Base-by-base conservation (phyloP, 2,888 invertebrate genomes). In the Sycophila texana region DNA sequence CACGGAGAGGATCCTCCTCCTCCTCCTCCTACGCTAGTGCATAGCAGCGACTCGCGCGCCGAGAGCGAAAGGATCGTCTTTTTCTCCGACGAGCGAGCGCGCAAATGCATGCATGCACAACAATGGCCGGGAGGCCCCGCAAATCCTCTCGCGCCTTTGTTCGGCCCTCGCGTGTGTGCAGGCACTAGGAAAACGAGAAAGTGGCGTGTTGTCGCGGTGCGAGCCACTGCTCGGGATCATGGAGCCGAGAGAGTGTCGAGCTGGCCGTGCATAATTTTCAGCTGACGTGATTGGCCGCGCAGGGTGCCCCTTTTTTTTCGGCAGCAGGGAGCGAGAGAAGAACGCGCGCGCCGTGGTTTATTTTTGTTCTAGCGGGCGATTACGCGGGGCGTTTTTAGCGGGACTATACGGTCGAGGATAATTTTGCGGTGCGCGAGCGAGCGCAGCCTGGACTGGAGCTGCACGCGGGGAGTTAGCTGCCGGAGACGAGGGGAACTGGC, bases 31-130 rank as follows among this genome's bases (percentile, higher is more conserved):
- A n/a, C n/a, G n/a, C n/a, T n/a, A n/a, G n/a, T n/a, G n/a, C n/a
- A n/a, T n/a, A n/a, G n/a, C n/a, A n/a, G n/a, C n/a, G n/a, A n/a
- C n/a, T n/a, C 20, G 20, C 20, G 14, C 14, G 51, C 51, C 10
- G 51, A 51, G 30, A 26, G 30, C 14, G 16, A 16, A 18, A 22
- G 22, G 22, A 18, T n/a, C 22, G 30, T 60, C 58, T 14, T 14
- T 67, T 58, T 47, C 71, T 65, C 66, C 58, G 65, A 65, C 71
- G 71, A n/a, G n/a, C n/a, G n/a, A n/a, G n/a, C n/a, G n/a, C 72
- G 30, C 65, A 39, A n/a, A 22, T 13, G 26, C 47, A 49, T 7
- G 47, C 49, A n/a, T 65, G 58, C 22, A 74, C 51, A 58, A 49
- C 58, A 57, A 74, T 61, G 63, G 18, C 16, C 18, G 18, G 3